These are phyloP conservation scores for Lithobates sylvaticus DNA, from an alignment of 2,797 vertebrate genomes.

Conservation along the genomic window DNA sequence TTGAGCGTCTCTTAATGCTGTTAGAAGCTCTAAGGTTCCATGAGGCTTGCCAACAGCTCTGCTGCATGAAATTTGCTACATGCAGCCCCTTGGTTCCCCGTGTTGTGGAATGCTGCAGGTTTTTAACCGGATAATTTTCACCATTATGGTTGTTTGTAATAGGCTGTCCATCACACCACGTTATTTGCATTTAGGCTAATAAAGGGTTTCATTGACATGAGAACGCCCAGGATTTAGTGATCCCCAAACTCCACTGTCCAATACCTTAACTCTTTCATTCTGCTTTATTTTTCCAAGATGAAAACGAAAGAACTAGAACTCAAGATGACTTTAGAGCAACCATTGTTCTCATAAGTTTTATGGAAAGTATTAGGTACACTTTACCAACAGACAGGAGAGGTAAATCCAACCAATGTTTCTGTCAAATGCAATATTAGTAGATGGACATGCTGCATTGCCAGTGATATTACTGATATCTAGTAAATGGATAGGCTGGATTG, in stretches of 20 bases:
- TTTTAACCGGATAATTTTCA: conserved; percentile 51
- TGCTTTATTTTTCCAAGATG: not conserved
- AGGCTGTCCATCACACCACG: conserved; percentile 17
- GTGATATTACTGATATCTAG: too few relatives aligned
- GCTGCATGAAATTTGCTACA: conserved; percentile 58
- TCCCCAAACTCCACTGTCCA: not conserved
- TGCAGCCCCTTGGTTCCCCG: conserved; percentile 24
- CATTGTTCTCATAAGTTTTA: too few relatives aligned
- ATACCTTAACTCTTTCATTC: not conserved
- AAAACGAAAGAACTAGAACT: too few relatives aligned
- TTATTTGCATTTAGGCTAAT: conserved; percentile 1
- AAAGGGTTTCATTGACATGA: conserved; percentile 1
- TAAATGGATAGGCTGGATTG: too few relatives aligned
- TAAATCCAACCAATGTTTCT: too few relatives aligned
- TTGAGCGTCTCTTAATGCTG: conserved; percentile 65
- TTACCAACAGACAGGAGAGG: too few relatives aligned
- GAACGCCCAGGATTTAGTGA: not conserved
- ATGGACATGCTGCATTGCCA: too few relatives aligned
- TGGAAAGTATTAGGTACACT: too few relatives aligned
- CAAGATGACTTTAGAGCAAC: too few relatives aligned
- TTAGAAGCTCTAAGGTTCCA: conserved; percentile 67
- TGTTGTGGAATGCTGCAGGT: conserved; percentile 27
- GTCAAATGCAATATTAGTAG: too few relatives aligned
- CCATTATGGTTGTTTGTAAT: conserved; percentile 34
- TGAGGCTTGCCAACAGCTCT: conserved; percentile 65